Conservation (phyloP, 1,140 invertebrate genomes). For the Rhyzopertha dominica region DNA sequence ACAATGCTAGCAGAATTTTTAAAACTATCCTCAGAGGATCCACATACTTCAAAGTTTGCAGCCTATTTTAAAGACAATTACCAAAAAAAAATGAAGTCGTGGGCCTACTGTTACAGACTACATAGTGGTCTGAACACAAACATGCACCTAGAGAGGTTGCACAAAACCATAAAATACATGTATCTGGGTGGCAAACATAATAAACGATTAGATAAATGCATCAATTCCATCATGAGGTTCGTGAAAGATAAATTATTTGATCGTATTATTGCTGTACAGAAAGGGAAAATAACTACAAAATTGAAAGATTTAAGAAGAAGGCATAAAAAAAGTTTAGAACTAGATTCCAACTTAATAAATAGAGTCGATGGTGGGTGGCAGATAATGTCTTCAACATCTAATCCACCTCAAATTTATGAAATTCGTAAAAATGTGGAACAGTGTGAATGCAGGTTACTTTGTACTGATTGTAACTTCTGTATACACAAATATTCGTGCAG, state of each 20-base stretch:
- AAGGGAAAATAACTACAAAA: conserved; percentile 17
- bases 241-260: conserved; percentile 15
- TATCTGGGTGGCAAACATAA: conserved; percentile 11
- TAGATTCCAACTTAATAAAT: not conserved
- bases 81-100: conserved; percentile 4
- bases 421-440: conserved; percentile 10
- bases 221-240: conserved; percentile 12
- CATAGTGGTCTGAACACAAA: conserved; percentile 10
- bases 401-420: conserved; percentile 13
- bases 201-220: conserved; percentile 9
- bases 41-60: not conserved
- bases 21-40: too few relatives aligned
- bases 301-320: conserved; percentile 4
- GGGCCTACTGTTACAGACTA: conserved; percentile 6
- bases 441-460: conserved; percentile 18
- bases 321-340: conserved; percentile 9
- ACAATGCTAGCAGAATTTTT: too few relatives aligned
- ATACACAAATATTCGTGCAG: conserved; percentile 22
- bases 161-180: conserved; percentile 13
- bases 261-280: conserved; percentile 9
- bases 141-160: conserved; percentile 17
- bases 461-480: conserved; percentile 17
- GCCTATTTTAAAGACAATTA: conserved; percentile 5
- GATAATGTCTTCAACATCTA: conserved; percentile 9
- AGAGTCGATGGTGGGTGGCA: conserved; percentile 4